Evolutionary conservation across 2,888 invertebrate species (phyloP), one percentile per base, ranked within the genome.

Genomic region (Spicauda simplicius): DNA sequence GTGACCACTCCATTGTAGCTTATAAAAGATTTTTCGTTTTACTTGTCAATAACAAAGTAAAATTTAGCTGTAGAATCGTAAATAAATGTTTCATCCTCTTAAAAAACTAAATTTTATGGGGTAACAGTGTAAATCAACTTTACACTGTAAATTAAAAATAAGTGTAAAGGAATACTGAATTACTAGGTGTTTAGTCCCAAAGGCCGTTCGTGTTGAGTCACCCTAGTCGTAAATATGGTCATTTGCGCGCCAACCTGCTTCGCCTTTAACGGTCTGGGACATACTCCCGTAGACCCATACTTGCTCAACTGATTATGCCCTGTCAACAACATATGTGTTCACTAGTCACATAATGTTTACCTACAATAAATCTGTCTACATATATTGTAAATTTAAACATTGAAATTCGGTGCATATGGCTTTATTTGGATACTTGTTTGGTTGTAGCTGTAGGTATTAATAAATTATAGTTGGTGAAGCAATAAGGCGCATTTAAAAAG

Each of bases 261-360:
- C 66, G 68, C 73, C 71, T 72, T 74, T 72, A 75, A 73, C 77
- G 75, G 78, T 79, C 71, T 70, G 63, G 77, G 72, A 76, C 71
- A 73, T 74, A 75, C 75, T 65, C 59, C 53, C 53, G 59, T 59
- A 65, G 7, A 53, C 64, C 30, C 55, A 48, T 59, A 59, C 59
- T 59, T 54, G 53, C 60, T 55, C 66, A 55, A 60, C 45, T 60
- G 59, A 66, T 66, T 60, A 55, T 54, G 25, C n/a, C 19, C 45
- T 48, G 60, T 60, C 66, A 54, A 59, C 59, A 65, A 60, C 59
- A 66, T 60, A 33, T 54, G 66, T 48, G 58, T 48, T 54, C 48
- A 33, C 41, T 18, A n/a, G 54, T 54, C 59, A 54, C 19, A 41
- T 33, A 10, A 53, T 59, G 54, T 59, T 54, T 65, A 65, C 53